phyloP scores from a whole-genome alignment of 2,888 invertebrate species.

The Drosophila affinis region DNA sequence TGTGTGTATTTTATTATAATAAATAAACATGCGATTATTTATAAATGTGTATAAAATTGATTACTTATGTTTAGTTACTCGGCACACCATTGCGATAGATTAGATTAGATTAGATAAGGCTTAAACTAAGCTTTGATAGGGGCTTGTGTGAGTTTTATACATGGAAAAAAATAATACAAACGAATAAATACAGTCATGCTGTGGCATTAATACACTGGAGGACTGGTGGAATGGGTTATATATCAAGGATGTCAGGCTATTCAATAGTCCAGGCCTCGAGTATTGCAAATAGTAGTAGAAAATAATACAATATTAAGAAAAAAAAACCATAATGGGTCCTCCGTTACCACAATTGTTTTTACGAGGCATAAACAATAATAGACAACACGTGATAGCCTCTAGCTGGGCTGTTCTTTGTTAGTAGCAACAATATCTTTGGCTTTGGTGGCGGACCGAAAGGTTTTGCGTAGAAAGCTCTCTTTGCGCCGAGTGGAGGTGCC shows the following conservation, averaged over 20 bases:
- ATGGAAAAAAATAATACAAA: neutral
- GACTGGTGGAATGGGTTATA: neutral
- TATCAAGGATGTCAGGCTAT: neutral
- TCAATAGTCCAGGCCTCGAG: neutral
- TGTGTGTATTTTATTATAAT: constrained; percentile 20
- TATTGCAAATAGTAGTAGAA: neutral
- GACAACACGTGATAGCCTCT: constrained; percentile 9
- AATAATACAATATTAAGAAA: neutral
- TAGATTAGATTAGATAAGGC: neutral
- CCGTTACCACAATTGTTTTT: neutral
- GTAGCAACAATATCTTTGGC: constrained; percentile 67
- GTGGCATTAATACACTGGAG: neutral
- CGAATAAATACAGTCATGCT: neutral
- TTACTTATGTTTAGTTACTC: constrained; percentile 7
- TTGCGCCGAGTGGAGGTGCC: constrained; percentile 73
- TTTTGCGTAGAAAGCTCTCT: constrained; percentile 84
- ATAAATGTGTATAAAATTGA: constrained; percentile 11
- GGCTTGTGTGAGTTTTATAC: neutral
- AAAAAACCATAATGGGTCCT: neutral
- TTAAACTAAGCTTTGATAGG: too few relatives aligned
- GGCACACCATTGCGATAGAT: constrained; percentile 7
- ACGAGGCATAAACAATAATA: neutral
- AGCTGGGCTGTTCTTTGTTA: constrained; percentile 51
- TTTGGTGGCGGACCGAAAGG: constrained; percentile 82
- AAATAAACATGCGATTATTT: constrained; percentile 31